Base-by-base conservation (phyloP, 2,113 vertebrate species). In the Zonotrichia leucophrys region DNA sequence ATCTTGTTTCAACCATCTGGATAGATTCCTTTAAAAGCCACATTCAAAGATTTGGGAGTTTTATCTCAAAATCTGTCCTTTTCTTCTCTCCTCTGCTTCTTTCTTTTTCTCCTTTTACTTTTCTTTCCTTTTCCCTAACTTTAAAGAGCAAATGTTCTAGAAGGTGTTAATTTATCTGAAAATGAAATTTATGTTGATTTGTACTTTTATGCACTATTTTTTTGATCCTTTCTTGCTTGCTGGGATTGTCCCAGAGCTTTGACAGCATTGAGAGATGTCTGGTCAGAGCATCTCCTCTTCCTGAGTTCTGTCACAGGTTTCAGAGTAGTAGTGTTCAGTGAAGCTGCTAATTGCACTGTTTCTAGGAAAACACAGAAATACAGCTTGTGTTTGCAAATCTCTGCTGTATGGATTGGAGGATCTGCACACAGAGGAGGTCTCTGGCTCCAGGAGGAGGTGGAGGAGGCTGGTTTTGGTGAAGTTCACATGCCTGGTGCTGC, bases 1-100 rank as follows among this genome's bases (percentile, higher is more conserved):
- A 89, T 92, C 79, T 92, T 73, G 50, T 92, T 94, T 96, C 94
- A 94, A 0, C 52, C 20, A 66, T 89, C 56, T 93, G 73, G 72
- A 81, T 37, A 70, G 63, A 73, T 63, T 86, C 55, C 30, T 81
- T 70, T 96, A 62, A 77, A 88, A 89, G 30, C 47, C 27, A 50
- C 56, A 68, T 77, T 73, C 39, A 83, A n/a, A 69, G 11, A 10
- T 23, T 62, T 62, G 16, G 49, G 13, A 4, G 12, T 16, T 70
- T 50, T 13, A 35, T 77, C 55, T 81, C 14, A 59, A 82, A 79
- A 72, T 64, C 2, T 33, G 27, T 55, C 6, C 13, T 44, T 44
- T 41, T 41, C 6, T 41, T 41, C 41, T 41, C 41, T 41, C 14
- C 15, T 67, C 12, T 33, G 3, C 23, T 18, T 7, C 4, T 5